Conservation (phyloP, 37 sponge, comb jelly and placozoan genomes). For the Ianthella basta region DNA sequence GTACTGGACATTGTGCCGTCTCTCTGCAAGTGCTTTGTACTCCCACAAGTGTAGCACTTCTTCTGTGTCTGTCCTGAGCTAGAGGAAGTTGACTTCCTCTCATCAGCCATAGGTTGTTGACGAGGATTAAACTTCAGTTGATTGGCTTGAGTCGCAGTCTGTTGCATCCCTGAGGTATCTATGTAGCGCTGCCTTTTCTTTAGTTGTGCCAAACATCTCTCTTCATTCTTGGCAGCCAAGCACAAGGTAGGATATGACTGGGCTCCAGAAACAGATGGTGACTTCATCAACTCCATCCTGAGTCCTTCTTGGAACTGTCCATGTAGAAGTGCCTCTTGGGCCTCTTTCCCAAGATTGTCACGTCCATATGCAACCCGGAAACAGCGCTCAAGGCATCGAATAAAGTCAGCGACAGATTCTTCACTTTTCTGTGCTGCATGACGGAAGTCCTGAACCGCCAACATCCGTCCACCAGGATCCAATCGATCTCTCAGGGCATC, state of each 20-base stretch:
- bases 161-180: background rate
- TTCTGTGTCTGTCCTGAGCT: too few species aligned
- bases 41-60: conserved; percentile 41
- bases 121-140: too few species aligned
- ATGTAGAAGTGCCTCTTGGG: conserved; percentile 46
- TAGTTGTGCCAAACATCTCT: conserved; percentile 39
- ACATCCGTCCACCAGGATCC: conserved; percentile 46
- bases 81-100: too few species aligned
- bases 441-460: conserved; percentile 70
- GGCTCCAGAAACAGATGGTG: conserved; percentile 59
- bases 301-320: conserved; percentile 55
- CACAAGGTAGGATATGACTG: conserved; percentile 38
- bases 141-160: background rate
- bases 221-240: conserved; percentile 48
- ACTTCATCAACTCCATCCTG: conserved; percentile 21
- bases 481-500: conserved; percentile 20
- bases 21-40: conserved; percentile 31
- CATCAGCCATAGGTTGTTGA: too few species aligned
- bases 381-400: conserved; percentile 36
- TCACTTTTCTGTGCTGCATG: conserved; percentile 34
- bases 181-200: conserved; percentile 5
- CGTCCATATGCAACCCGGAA: conserved; percentile 55
- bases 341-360: conserved; percentile 37
- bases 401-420: conserved; percentile 51
- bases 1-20: conserved; percentile 20